Conservation (phyloP, 2,888 invertebrate genomes). For the Amblyteles armatorius region DNA sequence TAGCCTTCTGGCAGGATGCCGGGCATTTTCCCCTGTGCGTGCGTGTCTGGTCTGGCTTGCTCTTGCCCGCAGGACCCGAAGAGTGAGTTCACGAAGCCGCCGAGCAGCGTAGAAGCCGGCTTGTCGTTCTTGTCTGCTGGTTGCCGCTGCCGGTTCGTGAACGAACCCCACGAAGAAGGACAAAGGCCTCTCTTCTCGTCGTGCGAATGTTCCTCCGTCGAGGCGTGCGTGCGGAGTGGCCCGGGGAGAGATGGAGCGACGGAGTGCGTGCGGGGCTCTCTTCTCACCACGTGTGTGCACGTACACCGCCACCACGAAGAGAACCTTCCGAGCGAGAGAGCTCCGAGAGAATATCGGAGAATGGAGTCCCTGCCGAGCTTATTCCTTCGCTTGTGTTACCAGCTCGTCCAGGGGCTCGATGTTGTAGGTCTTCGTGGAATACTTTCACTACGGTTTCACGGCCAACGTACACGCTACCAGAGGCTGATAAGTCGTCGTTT, state of each 20-base stretch:
- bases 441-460: slow-evolving; percentile 84
- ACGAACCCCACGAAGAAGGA: slow-evolving; percentile 76
- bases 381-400: slow-evolving; percentile 16
- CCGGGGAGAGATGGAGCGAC: slow-evolving; percentile 4
- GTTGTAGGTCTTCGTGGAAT: slow-evolving; percentile 73
- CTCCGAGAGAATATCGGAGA: slow-evolving; percentile 10
- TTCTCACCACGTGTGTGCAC: slow-evolving; percentile 25
- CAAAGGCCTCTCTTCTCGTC: slow-evolving; percentile 74
- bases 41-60: slow-evolving; percentile 48
- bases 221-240: slow-evolving; percentile 10
- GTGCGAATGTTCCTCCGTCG: slow-evolving; percentile 26
- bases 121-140: slow-evolving; percentile 42
- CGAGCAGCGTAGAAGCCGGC: slow-evolving; percentile 28
- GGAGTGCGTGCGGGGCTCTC: slow-evolving; percentile 19
- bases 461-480: slow-evolving; percentile 83
- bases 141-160: slow-evolving; percentile 32
- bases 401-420: neutral
- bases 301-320: slow-evolving; percentile 45
- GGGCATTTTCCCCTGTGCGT: slow-evolving; percentile 52
- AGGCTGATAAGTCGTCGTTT: slow-evolving; percentile 74
- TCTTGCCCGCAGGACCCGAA: slow-evolving; percentile 42
- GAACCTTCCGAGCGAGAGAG: neutral
- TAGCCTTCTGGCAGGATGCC: slow-evolving; percentile 66
- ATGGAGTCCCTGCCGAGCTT: slow-evolving; percentile 3
- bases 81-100: slow-evolving; percentile 44